These are phyloP conservation scores for Apamea epomidion DNA, from an alignment of 2,888 invertebrate genomes.

Conservation along the genomic window DNA sequence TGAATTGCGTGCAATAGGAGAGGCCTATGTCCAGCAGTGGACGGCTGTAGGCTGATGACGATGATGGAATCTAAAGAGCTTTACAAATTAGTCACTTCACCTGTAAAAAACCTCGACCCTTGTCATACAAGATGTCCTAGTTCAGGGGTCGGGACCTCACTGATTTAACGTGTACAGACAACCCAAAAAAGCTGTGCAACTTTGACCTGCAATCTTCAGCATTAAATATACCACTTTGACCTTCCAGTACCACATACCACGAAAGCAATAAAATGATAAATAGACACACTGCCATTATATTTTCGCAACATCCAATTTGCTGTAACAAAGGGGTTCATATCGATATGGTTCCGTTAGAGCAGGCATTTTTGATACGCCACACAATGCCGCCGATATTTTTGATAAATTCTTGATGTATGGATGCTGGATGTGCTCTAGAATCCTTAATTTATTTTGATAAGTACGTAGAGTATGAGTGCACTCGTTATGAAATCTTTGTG, in stretches of 20 bases:
- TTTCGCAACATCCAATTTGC: conserved; percentile 66
- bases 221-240: conserved; percentile 42
- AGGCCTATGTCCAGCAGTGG: too few species aligned
- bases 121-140: too few species aligned
- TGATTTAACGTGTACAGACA: too few species aligned
- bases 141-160: too few species aligned
- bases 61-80: too few species aligned
- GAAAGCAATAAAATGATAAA: conserved; percentile 61
- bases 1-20: too few species aligned
- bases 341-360: conserved; percentile 64
- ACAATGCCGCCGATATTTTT: conserved; percentile 66
- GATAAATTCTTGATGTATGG: conserved; percentile 27
- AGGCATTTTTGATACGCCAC: conserved; percentile 68
- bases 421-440: conserved; percentile 49
- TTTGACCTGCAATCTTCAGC: background rate
- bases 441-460: background rate
- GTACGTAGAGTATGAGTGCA: background rate
- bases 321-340: conserved; percentile 65
- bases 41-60: too few species aligned
- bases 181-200: background rate
- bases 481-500: background rate
- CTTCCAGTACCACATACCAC: conserved; percentile 46
- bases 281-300: conserved; percentile 55
- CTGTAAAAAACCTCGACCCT: too few species aligned
- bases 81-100: too few species aligned